A percentile compares a stretch with the other conserved stretches of the same genome.
phyloP scores from a whole-genome alignment of 2,888 invertebrate species.

The Erebia ligea region DNA sequence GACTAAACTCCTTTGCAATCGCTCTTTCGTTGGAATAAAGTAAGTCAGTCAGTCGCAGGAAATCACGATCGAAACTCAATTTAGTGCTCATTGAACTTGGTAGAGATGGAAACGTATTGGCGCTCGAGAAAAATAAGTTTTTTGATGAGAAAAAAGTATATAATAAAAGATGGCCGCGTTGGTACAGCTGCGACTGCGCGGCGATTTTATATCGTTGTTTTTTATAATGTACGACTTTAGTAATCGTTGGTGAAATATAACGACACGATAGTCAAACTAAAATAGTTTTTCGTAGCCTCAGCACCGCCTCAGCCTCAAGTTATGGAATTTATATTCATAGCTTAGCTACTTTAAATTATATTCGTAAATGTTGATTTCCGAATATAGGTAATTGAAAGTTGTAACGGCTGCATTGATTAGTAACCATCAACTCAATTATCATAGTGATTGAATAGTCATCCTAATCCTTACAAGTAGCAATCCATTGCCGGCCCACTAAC shows the following conservation, averaged over 20 bases:
- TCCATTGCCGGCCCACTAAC: no score
- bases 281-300: no score
- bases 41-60: constrained; percentile 41
- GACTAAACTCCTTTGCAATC: constrained; percentile 44
- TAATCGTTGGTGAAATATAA: background rate
- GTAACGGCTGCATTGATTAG: no score
- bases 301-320: no score
- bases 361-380: no score
- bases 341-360: no score
- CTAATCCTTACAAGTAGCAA: no score
- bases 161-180: constrained; percentile 58
- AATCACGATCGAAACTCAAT: constrained; percentile 41
- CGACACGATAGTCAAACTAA: background rate
- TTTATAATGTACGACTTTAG: constrained; percentile 9
- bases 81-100: constrained; percentile 48
- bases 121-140: constrained; percentile 57
- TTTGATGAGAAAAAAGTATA: constrained; percentile 52
- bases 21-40: constrained; percentile 46
- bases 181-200: constrained; percentile 62
- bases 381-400: no score
- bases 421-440: no score
- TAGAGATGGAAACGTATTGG: constrained; percentile 57
- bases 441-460: no score
- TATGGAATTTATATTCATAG: no score
- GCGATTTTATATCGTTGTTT: constrained; percentile 50